These are phyloP conservation scores for Ichneumoninae sp. DNA, from an alignment of 2,888 invertebrate genomes.

Conservation along the genomic window DNA sequence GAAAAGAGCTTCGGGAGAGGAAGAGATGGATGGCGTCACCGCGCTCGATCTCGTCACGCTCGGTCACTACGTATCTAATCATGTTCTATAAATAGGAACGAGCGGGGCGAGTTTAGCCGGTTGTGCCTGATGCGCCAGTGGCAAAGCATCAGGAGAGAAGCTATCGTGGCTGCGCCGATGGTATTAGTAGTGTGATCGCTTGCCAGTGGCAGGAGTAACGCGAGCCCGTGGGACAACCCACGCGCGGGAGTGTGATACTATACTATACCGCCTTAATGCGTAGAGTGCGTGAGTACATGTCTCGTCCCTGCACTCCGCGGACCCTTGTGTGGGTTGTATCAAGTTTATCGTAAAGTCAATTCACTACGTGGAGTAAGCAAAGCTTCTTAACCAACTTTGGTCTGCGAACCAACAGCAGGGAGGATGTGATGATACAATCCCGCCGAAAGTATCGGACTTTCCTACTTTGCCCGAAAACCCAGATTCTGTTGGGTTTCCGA, in stretches of 20 bases:
- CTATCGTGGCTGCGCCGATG: conserved; percentile 22
- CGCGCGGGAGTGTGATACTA: conserved; percentile 35
- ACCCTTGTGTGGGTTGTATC: conserved; percentile 48
- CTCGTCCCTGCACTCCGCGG: conserved; percentile 23
- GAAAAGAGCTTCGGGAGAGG: conserved; percentile 30
- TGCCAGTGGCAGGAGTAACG: conserved; percentile 71
- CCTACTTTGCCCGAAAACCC: neutral
- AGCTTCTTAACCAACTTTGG: conserved; percentile 4
- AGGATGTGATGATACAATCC: neutral
- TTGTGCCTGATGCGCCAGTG: conserved; percentile 72
- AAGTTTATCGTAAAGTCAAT: conserved; percentile 50
- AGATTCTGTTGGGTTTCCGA: neutral
- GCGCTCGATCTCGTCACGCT: conserved; percentile 64
- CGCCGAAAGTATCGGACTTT: neutral
- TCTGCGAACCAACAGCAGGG: conserved; percentile 14
- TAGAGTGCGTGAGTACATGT: conserved; percentile 45
- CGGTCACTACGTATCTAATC: conserved; percentile 79
- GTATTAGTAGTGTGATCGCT: conserved; percentile 65
- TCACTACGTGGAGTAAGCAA: neutral
- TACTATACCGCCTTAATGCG: conserved; percentile 5
- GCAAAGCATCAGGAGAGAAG: conserved; percentile 27
- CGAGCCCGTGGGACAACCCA: conserved; percentile 78
- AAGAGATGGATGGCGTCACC: conserved; percentile 65
- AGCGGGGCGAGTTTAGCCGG: conserved; percentile 74
- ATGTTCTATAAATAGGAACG: conserved; percentile 80